phyloP scores from a whole-genome alignment of 2,797 vertebrate genomes.

The Petrocephalus sullivani region DNA sequence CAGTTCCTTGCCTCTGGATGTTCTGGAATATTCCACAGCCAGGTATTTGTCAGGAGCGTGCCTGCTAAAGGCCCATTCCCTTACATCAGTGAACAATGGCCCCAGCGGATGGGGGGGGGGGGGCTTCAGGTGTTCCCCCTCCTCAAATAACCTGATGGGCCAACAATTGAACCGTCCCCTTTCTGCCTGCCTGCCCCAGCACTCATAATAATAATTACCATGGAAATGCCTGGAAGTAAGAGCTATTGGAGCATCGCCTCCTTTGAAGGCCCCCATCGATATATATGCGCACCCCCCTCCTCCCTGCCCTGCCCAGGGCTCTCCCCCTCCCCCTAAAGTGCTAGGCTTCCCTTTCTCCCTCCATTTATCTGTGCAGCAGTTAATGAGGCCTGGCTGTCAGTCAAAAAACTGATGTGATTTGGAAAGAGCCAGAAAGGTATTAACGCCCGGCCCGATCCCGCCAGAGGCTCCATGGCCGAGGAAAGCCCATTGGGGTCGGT shows the following conservation, averaged over 20 bases:
- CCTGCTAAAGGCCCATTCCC: background rate
- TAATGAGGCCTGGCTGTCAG: background rate
- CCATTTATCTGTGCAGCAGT: conserved; percentile 10
- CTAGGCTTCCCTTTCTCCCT: background rate
- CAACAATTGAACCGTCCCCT: background rate
- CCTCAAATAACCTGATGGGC: background rate
- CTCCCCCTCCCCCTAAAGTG: background rate
- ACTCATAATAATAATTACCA: background rate
- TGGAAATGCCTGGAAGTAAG: background rate
- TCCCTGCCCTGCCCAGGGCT: background rate
- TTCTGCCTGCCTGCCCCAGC: background rate
- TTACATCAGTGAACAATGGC: background rate
- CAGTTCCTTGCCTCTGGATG: background rate
- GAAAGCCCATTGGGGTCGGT: background rate
- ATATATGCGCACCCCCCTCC: background rate
- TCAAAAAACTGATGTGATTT: background rate
- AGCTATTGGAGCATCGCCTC: background rate
- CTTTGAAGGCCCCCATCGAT: background rate
- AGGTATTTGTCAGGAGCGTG: background rate
- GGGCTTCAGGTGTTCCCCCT: conserved; percentile 6
- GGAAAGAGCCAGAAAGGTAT: background rate
- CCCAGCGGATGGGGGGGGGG: background rate
- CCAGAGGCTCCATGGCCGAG: background rate
- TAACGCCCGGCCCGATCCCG: background rate
- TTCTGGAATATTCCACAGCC: background rate